Percentiles rank a stretch among this genome's conserved stretches.
phyloP scores from a whole-genome alignment of 2,113 vertebrate genomes.

The Austrofundulus limnaeus region DNA sequence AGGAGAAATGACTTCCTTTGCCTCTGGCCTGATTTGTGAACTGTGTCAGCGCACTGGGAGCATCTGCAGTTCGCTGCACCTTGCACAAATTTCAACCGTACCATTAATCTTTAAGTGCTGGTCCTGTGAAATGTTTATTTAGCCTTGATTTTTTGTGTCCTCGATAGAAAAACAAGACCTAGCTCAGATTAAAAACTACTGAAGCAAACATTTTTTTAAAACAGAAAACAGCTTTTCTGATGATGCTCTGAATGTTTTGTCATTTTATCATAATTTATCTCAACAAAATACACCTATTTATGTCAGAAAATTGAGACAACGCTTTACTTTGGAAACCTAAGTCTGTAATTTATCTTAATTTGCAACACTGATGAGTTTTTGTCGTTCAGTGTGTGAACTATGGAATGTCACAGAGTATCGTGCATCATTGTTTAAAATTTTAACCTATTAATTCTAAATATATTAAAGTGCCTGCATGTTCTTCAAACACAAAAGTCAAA shows the following conservation, averaged over 20 bases:
- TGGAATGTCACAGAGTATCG: not conserved
- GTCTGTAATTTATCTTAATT: slow-evolving; percentile 16
- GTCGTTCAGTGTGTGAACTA: not conserved
- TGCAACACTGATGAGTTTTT: slow-evolving; percentile 1
- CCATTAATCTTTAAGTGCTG: slow-evolving; percentile 25
- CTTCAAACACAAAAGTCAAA: too few species aligned
- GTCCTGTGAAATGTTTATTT: slow-evolving; percentile 29
- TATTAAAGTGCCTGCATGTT: not conserved
- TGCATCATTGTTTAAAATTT: not conserved
- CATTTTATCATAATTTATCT: slow-evolving; percentile 13
- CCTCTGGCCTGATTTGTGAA: slow-evolving; percentile 44
- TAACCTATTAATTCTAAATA: not conserved
- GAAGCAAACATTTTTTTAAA: slow-evolving; percentile 14
- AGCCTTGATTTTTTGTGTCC: slow-evolving; percentile 17
- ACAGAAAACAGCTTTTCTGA: not conserved
- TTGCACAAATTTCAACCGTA: slow-evolving; percentile 20
- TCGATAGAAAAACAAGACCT: slow-evolving; percentile 22
- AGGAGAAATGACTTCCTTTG: slow-evolving; percentile 28
- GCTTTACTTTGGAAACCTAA: slow-evolving; percentile 12
- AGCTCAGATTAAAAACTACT: slow-evolving; percentile 9
- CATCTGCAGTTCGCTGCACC: slow-evolving; percentile 13
- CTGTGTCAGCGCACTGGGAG: slow-evolving; percentile 26
- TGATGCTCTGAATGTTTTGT: slow-evolving; percentile 8
- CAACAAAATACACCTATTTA: not conserved
- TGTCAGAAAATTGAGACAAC: slow-evolving; percentile 15